Conservation (phyloP, 2,888 invertebrate species). For the Pristionchus entomophagus region DNA sequence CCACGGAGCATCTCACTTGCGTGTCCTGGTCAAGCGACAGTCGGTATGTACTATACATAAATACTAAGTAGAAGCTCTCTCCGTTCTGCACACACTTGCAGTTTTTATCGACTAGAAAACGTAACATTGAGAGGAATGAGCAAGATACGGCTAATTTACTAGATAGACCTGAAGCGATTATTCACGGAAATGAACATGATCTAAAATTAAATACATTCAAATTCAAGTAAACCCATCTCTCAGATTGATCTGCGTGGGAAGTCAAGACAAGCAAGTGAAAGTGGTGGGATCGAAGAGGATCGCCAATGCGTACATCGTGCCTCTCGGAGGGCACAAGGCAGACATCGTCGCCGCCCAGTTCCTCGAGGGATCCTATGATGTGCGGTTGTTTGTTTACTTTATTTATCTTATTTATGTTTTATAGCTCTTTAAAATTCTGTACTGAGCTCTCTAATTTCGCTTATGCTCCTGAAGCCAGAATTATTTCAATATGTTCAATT, state of each 20-base stretch:
- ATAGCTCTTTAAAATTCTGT: too few species aligned
- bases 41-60: slow-evolving; percentile 80
- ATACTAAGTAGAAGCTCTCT: background rate
- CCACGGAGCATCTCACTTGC: slow-evolving; percentile 88
- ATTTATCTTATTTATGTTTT: too few species aligned
- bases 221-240: too few species aligned
- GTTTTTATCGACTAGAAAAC: too few species aligned
- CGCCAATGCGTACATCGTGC: slow-evolving; percentile 85
- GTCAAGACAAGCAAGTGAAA: slow-evolving; percentile 88
- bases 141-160: too few species aligned
- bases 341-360: slow-evolving; percentile 90
- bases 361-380: slow-evolving; percentile 87
- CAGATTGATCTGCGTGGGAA: slow-evolving; percentile 87
- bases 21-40: slow-evolving; percentile 95
- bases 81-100: too few species aligned
- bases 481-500: background rate
- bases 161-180: too few species aligned
- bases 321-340: slow-evolving; percentile 89
- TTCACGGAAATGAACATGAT: too few species aligned
- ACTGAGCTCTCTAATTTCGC: too few species aligned
- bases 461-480: background rate
- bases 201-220: too few species aligned
- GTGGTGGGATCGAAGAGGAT: slow-evolving; percentile 86
- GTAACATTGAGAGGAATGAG: too few species aligned
- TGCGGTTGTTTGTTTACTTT: slow-evolving; percentile 76